Evolutionary conservation across 2,888 invertebrate species (phyloP), one percentile per base, ranked within the genome.

Genomic region (Dione vanillae): DNA sequence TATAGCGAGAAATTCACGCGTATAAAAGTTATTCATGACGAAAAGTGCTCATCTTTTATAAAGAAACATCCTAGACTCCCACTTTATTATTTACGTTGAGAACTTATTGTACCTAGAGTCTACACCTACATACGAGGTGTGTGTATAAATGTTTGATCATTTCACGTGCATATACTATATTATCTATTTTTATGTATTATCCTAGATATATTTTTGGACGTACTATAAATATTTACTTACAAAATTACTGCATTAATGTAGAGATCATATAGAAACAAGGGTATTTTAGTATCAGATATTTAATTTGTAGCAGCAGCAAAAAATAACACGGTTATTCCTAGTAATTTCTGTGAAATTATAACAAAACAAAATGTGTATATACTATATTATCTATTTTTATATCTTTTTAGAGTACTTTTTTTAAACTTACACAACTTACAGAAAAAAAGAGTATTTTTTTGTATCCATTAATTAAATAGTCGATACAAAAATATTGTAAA

Each of bases 71-170:
- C 64, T 51, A 67, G 68, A 59, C 51, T 49, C 64, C 56, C 45
- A 59, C 58, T 71, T 65, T 68, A 71, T 68, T 71, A 71, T 71
- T 71, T 59, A 71, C 41, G n/a, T 68, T 35, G 52, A 19, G n/a
- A 62, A 49, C 61, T 51, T 67, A 61, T 52, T 41, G 41, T 47
- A 67, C 45, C 37, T n/a, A n/a, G n/a, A n/a, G n/a, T n/a, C n/a
- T 58, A 65, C 47, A 37, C 41, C 45, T 54, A 19, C 41, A 54
- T 62, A 37, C 43, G 37, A 65, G 52, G 14, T n/a, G 40, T 52
- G 20, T 14, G 19, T 64, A 37, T 64, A 51, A 64, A 64, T 64
- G 49, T 64, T 51, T 49, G 40, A 64, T 51, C 16, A 45, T 27
- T 49, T 64, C 37, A 51, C 8, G 35, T 16, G 35, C 6, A 64